Evolutionary conservation across 1,140 invertebrate genomes (phyloP), one percentile per base, ranked within the genome.

Genomic region (Catajapyx aquilonaris): DNA sequence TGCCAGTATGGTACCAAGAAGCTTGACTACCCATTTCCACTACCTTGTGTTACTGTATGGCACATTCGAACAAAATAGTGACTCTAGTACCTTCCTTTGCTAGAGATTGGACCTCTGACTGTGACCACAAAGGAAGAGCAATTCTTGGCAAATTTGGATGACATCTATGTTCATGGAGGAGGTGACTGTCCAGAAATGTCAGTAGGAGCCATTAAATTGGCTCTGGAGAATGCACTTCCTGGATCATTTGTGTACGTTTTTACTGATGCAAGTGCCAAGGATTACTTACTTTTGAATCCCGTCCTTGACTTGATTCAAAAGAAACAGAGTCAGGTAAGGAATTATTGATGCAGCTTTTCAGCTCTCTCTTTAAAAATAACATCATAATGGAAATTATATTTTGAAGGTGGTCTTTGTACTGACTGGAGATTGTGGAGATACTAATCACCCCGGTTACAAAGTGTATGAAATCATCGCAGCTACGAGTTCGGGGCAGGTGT

Each of bases 111-210:
- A 3, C 70, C 70, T 36, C 57, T 68, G 1, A 64, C 66, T 20
- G 64, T 71, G 2, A 76, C 72, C 2, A 64, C 55, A 11, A 59
- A 71, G 46, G 63, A 68, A 17, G 50, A 59, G 19, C 53, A 65
- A 18, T 74, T 76, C 44, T 62, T 68, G 40, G 44, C 57, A 22
- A 60, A 64, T 10, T 49, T 76, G 17, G 56, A 62, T 22, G 54
- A 62, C 16, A 57, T 78, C 1, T 57, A 58, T n/a, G 65, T 78
- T 7, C 61, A 67, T 32, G 72, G 75, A 0, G 75, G 75, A n/a
- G 73, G 71, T 0, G 75, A 78, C 45, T 81, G 77, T 51, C 75
- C 75, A 0, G 77, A 81, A 54, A 75, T 67, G 59, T 66, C 71
- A 9, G 50, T 80, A 5, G 58, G 56, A 0, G 76, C 69, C 2